Evolutionary conservation across 2,797 vertebrate species (phyloP).

Genomic region (Ptychadena robeensis): DNA sequence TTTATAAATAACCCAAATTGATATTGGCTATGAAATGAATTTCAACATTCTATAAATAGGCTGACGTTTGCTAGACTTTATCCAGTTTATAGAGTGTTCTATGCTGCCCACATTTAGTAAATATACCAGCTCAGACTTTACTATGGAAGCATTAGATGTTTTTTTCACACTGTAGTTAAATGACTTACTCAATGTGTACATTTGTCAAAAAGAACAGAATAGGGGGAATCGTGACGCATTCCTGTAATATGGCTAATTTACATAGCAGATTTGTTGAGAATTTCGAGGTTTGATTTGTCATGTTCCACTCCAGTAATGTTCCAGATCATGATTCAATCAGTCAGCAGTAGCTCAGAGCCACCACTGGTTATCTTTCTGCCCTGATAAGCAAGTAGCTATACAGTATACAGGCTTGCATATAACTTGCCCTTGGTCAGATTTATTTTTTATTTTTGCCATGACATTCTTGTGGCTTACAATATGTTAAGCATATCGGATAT

Average conservation of each 20-base stretch:
- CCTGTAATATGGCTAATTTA: neutral
- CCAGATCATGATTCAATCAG: conserved; percentile 70
- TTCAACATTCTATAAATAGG: neutral
- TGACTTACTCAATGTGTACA: neutral
- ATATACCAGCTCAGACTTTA: neutral
- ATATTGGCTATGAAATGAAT: too few species aligned
- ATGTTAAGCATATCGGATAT: conserved; percentile 69
- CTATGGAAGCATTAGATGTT: neutral
- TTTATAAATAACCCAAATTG: too few species aligned
- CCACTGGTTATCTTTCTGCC: conserved; percentile 72
- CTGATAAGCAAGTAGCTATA: conserved; percentile 71
- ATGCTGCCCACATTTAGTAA: neutral
- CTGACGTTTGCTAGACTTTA: too few species aligned
- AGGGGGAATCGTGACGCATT: conserved; percentile 10
- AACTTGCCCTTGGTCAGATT: conserved; percentile 66
- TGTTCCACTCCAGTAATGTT: conserved; percentile 66
- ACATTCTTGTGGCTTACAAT: conserved; percentile 69
- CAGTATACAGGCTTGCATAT: conserved; percentile 61
- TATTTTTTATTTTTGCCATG: conserved; percentile 64
- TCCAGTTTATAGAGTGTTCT: too few species aligned
- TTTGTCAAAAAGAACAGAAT: neutral
- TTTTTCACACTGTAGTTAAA: neutral
- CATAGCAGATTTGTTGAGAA: neutral
- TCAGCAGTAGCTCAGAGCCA: conserved; percentile 75
- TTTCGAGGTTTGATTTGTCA: conserved; percentile 59